Conservation (phyloP, 2,797 vertebrate genomes). For the Buphagus erythrorhynchus region DNA sequence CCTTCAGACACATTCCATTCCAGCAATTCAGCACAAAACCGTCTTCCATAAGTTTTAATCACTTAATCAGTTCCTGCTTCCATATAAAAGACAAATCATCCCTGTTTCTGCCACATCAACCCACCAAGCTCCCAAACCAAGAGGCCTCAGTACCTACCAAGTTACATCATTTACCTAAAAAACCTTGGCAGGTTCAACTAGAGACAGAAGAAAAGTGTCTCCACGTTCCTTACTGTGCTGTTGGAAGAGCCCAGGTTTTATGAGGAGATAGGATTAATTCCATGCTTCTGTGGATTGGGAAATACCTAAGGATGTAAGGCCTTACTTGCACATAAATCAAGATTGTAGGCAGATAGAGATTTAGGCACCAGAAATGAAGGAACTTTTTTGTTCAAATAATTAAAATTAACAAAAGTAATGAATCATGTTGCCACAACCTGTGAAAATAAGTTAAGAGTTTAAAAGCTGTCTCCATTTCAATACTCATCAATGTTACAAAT, state of each 20-base stretch:
- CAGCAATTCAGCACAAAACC: neutral
- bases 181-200: neutral
- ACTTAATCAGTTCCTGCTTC: neutral
- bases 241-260: neutral
- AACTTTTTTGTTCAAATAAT: neutral
- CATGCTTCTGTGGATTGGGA: neutral
- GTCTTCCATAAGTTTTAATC: neutral
- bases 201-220: neutral
- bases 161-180: neutral
- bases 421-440: neutral
- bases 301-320: neutral
- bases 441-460: neutral
- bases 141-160: neutral
- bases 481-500: neutral
- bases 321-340: neutral
- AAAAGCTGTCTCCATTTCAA: neutral
- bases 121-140: neutral
- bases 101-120: neutral
- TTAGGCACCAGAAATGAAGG: neutral
- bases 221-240: accelerated
- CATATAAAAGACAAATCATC: neutral
- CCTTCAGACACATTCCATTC: conserved; percentile 26
- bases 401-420: neutral
- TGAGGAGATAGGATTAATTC: neutral
- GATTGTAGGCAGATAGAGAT: neutral